Evolutionary conservation across 2,113 vertebrate species (phyloP).

Genomic region (Andinoacara biseriatus): DNA sequence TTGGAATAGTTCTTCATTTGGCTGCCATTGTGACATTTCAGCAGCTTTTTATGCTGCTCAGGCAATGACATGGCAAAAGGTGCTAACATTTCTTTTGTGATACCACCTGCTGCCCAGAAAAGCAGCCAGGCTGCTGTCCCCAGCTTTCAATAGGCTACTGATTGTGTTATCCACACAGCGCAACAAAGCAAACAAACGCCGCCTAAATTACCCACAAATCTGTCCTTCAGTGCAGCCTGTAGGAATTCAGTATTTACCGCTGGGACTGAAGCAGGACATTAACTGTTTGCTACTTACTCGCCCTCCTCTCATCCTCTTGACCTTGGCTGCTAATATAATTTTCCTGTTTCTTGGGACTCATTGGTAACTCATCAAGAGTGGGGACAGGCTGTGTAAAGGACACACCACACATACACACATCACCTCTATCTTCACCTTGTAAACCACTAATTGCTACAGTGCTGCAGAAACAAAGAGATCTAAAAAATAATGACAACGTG

Average conservation of each 20-base stretch:
- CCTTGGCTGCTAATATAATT: neutral
- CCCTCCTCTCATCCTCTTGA: neutral
- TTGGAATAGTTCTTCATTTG: neutral
- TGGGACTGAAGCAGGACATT: neutral
- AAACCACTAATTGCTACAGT: neutral
- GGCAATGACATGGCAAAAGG: neutral
- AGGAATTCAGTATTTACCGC: neutral
- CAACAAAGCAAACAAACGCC: neutral
- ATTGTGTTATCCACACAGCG: constrained; percentile 17
- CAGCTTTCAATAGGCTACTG: constrained; percentile 22
- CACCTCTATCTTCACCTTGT: neutral
- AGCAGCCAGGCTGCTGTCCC: neutral
- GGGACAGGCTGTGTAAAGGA: neutral
- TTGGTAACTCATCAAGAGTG: neutral
- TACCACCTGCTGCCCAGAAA: constrained; percentile 28
- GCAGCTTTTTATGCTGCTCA: neutral
- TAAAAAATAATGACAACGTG: neutral
- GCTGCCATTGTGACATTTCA: neutral
- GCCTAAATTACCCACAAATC: constrained; percentile 24
- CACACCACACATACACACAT: neutral
- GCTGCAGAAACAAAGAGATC: neutral
- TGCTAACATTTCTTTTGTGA: constrained; percentile 24
- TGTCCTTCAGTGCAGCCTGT: neutral
- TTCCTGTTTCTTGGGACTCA: constrained; percentile 20
- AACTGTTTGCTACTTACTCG: neutral